Percentiles rank a stretch among this genome's conserved stretches.
Conservation (phyloP, 37 sponge, comb jelly and placozoan genomes). For the Axinella damicornis region DNA sequence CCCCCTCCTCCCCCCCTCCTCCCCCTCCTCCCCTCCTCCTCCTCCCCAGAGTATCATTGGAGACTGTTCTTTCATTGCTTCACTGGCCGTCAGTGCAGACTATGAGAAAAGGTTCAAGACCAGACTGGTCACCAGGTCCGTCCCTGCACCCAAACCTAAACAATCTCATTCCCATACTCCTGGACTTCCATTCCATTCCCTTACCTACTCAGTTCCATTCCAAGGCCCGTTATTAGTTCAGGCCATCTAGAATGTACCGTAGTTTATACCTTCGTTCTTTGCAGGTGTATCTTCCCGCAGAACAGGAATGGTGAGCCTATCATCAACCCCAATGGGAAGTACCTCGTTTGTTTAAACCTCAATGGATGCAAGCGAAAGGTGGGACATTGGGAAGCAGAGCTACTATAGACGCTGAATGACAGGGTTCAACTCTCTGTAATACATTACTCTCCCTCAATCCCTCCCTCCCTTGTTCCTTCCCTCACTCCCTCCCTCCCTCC, state of each 20-base stretch:
- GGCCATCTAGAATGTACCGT: too few relatives aligned
- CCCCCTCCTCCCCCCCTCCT: too few relatives aligned
- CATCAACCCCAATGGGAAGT: constrained; percentile 93
- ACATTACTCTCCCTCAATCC: constrained; percentile 1
- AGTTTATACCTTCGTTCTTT: too few relatives aligned
- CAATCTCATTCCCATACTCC: neutral
- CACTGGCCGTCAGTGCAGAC: constrained; percentile 91
- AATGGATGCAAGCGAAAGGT: constrained; percentile 95
- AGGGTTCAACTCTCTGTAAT: too few relatives aligned
- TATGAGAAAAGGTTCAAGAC: constrained; percentile 94
- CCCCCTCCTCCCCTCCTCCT: too few relatives aligned
- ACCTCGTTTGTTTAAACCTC: constrained; percentile 83
- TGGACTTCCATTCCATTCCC: too few relatives aligned
- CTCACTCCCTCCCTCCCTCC: neutral
- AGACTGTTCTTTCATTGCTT: constrained; percentile 99
- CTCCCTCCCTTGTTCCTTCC: constrained; percentile 10
- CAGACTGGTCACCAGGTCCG: constrained; percentile 88
- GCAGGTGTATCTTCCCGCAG: constrained; percentile 89
- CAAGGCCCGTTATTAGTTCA: too few relatives aligned
- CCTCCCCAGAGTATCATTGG: constrained; percentile 93
- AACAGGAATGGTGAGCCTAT: constrained; percentile 89
- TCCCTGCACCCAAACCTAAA: too few relatives aligned
- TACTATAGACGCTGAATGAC: too few relatives aligned
- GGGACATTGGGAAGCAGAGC: neutral
- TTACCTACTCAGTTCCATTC: too few relatives aligned